Evolutionary conservation across 2,888 invertebrate genomes (phyloP).

Genomic region (Melitaea athalia): DNA sequence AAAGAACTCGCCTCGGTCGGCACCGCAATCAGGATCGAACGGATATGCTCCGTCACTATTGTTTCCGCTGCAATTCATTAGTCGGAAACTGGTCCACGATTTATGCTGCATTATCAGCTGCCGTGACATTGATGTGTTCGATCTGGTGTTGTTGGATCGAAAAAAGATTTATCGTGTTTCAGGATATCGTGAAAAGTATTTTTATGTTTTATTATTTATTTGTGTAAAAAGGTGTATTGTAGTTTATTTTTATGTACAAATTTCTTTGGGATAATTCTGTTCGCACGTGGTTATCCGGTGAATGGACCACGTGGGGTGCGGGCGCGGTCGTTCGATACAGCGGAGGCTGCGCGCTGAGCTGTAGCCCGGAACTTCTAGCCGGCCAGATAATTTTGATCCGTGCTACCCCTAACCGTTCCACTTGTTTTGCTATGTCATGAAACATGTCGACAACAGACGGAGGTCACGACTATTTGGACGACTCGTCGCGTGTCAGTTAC

Average conservation of each 20-base stretch:
- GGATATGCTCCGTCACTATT: slow-evolving; percentile 39
- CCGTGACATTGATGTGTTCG: slow-evolving; percentile 28
- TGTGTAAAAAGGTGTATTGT: neutral
- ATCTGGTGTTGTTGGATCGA: slow-evolving; percentile 2
- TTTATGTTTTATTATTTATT: neutral
- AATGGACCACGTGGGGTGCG: slow-evolving; percentile 54
- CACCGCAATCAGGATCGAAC: slow-evolving; percentile 28
- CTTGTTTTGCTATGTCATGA: slow-evolving; percentile 21
- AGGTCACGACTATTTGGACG: slow-evolving; percentile 55
- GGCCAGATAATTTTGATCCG: slow-evolving; percentile 55
- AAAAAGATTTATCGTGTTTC: neutral
- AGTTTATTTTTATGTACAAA: neutral
- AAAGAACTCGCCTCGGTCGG: slow-evolving; percentile 5
- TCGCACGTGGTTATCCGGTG: slow-evolving; percentile 51
- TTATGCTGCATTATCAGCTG: slow-evolving; percentile 35
- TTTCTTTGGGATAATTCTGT: slow-evolving; percentile 21
- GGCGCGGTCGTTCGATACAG: slow-evolving; percentile 57
- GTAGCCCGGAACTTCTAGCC: slow-evolving; percentile 48
- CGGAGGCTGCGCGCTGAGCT: slow-evolving; percentile 58
- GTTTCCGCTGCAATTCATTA: slow-evolving; percentile 43
- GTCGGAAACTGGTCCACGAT: slow-evolving; percentile 36
- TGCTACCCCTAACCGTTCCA: slow-evolving; percentile 38
- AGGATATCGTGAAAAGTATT: neutral
- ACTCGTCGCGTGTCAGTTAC: slow-evolving; percentile 50
- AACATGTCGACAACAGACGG: slow-evolving; percentile 45